Conservation (phyloP, 2,113 vertebrate species). For the Phaethon lepturus region DNA sequence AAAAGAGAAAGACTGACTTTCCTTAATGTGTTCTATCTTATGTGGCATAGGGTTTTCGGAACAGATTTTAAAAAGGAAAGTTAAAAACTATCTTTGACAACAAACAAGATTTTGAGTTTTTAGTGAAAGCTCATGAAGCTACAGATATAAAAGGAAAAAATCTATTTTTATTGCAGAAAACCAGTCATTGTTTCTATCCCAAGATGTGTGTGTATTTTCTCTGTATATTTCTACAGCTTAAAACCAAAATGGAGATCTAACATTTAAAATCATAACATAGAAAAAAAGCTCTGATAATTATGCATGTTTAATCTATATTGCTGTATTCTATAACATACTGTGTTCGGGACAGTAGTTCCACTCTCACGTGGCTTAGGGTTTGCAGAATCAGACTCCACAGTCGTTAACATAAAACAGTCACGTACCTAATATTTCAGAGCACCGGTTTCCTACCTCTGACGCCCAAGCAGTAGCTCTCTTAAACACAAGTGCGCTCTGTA, state of each 20-base stretch:
- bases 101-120: background rate
- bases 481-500: conserved; percentile 79
- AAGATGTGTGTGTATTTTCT: background rate
- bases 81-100: background rate
- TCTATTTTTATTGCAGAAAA: conserved; percentile 22
- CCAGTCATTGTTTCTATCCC: background rate
- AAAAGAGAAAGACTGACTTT: background rate
- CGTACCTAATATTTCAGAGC: background rate
- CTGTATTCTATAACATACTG: background rate
- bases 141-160: background rate
- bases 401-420: background rate
- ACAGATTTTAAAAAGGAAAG: background rate
- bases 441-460: conserved; percentile 76
- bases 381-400: background rate
- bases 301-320: background rate
- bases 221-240: background rate
- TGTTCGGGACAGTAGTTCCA: background rate
- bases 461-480: conserved; percentile 80
- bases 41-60: background rate
- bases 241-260: background rate
- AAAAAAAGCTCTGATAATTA: background rate
- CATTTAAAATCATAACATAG: background rate
- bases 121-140: background rate
- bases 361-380: background rate
- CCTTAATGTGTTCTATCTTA: background rate